Base-by-base conservation (phyloP, 2,888 invertebrate species). In the Elysia crispata region DNA sequence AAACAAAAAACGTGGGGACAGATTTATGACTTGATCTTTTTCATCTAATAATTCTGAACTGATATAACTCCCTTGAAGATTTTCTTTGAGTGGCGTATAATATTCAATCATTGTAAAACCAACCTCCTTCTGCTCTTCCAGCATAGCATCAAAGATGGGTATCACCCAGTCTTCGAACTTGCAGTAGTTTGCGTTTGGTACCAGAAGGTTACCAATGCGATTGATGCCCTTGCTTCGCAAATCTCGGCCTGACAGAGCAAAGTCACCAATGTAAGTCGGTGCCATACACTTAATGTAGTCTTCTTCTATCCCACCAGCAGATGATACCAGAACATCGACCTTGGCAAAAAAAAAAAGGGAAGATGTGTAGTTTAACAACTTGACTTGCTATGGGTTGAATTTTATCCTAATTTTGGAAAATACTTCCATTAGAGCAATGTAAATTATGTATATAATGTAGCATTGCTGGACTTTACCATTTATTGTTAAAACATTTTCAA, bases 101-200 rank as follows among this genome's bases (percentile, higher is more conserved):
- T n/a, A n/a, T n/a, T n/a, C n/a, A n/a, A n/a, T n/a, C n/a, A n/a
- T n/a, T n/a, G n/a, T n/a, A n/a, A 15, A 5, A 60, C 60, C 3
- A 60, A 80, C 80, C 78, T 94, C 93, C 78, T 95, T 94, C 92
- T 99, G 99, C 90, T 99, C 98, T 64, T 94, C 93, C 11, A 98
- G 91, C 96, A 99, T 96, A 91, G 95, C 95, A 90, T 98, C 96
- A 3, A 99, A 93, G 83, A 97, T 94, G 0, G 99, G 99, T 93
- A 96, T 97, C 0, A 98, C 94, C 99, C 99, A 99, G 90, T 98
- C 96, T 92, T 99, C 98, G 93, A 99, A 99, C 86, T 95, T 94
- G 90, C 99, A 99, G 92, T 99, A 99, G 93, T 99, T 99, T 88
- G 97, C 95, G 93, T 99, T 99, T 0, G 99, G 99, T 0, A 99